Evolutionary conservation across 2,113 vertebrate genomes (phyloP).

Genomic region (Panurus biarmicus): DNA sequence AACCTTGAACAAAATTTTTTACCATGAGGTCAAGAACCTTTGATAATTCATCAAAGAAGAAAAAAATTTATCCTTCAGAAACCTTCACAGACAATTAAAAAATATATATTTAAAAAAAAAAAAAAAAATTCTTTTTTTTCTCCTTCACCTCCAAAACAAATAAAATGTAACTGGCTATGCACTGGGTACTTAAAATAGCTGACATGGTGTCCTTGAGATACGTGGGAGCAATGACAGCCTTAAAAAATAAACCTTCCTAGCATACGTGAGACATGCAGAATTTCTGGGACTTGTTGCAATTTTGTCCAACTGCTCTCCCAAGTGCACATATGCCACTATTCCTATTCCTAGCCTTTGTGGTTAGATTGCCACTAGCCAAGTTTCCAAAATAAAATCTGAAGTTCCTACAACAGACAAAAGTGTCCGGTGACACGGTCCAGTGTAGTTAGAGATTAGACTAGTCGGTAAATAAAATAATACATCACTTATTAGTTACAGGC

Average conservation of each 20-base stretch:
- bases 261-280: neutral
- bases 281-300: neutral
- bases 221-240: neutral
- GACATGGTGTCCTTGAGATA: neutral
- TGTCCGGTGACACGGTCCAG: neutral
- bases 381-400: slow-evolving; percentile 47
- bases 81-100: neutral
- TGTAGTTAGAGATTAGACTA: neutral
- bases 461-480: slow-evolving; percentile 24
- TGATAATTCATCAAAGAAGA: neutral
- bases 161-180: neutral
- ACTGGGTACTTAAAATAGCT: neutral
- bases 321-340: neutral
- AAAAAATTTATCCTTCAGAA: neutral
- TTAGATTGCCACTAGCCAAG: slow-evolving; percentile 8
- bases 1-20: neutral
- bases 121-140: neutral
- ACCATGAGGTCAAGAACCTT: neutral
- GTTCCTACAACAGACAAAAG: slow-evolving; percentile 8
- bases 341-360: slow-evolving; percentile 7
- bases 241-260: neutral
- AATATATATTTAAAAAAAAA: neutral
- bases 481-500: neutral
- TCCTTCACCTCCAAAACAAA: neutral
- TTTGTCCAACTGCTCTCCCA: neutral